Conservation (phyloP, 2,113 vertebrate genomes). For the Collichthys lucidus region DNA sequence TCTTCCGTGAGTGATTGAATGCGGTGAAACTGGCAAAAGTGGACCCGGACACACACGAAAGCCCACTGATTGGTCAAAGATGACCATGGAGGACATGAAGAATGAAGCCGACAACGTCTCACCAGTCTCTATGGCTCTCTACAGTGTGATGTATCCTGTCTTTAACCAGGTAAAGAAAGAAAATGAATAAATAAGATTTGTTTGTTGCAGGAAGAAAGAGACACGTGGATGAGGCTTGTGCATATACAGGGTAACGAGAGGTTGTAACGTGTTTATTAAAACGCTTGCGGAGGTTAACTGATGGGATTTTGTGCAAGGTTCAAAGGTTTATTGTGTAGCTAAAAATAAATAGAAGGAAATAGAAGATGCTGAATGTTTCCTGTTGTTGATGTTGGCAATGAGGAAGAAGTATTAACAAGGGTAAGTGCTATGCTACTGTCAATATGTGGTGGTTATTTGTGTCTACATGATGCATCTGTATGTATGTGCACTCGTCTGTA, state of each 20-base stretch:
- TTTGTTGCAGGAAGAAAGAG: not conserved
- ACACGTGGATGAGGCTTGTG: not conserved
- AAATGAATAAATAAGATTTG: not conserved
- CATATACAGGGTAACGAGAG: not conserved
- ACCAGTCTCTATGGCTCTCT: slow-evolving; percentile 94
- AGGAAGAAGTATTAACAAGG: not conserved
- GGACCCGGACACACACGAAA: slow-evolving; percentile 38
- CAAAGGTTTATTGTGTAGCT: not conserved
- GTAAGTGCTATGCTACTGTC: not conserved
- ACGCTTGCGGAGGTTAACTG: not conserved
- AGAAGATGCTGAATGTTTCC: not conserved
- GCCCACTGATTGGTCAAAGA: slow-evolving; percentile 81
- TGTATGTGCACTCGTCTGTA: not conserved
- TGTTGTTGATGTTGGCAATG: not conserved
- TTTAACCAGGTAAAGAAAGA: slow-evolving; percentile 89
- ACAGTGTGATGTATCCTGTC: slow-evolving; percentile 96
- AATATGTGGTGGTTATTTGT: not conserved
- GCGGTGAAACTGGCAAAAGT: slow-evolving; percentile 40
- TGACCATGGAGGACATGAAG: slow-evolving; percentile 98
- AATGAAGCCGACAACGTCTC: slow-evolving; percentile 94
- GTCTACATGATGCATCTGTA: not conserved
- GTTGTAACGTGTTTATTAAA: not conserved
- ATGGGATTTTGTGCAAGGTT: slow-evolving; percentile 1
- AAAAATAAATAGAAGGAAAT: not conserved
- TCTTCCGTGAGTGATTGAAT: slow-evolving; percentile 46